Conservation (phyloP, 2,797 vertebrate genomes). For the Knipowitschia caucasica region DNA sequence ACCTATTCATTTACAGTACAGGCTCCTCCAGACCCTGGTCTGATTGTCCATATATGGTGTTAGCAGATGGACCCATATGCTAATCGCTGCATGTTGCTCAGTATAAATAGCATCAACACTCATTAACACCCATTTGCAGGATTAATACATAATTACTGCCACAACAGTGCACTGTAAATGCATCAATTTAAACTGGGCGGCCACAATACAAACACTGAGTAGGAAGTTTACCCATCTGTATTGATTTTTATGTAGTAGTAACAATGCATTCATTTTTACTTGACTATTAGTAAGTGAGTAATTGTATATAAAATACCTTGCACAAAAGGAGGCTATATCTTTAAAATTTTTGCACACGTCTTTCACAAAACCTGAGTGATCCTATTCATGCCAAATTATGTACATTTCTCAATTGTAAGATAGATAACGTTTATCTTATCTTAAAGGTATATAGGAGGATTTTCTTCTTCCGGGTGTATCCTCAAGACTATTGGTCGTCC, state of each 20-base stretch:
- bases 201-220: not conserved
- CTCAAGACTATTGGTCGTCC: too few species aligned
- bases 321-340: too few species aligned
- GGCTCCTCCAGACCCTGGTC: not conserved
- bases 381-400: too few species aligned
- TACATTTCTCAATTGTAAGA: too few species aligned
- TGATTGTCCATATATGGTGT: not conserved
- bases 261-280: too few species aligned
- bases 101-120: conserved; percentile 8
- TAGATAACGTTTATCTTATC: too few species aligned
- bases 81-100: conserved; percentile 3
- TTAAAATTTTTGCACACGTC: too few species aligned
- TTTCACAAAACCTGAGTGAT: too few species aligned
- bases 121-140: conserved; percentile 8
- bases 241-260: not conserved
- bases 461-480: too few species aligned
- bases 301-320: too few species aligned
- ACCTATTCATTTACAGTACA: not conserved
- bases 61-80: conserved; percentile 9
- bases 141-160: not conserved
- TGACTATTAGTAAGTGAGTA: too few species aligned
- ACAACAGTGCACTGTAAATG: conserved; percentile 3
- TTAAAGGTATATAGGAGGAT: too few species aligned
- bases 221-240: not conserved
- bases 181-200: not conserved